phyloP scores from a whole-genome alignment of 2,888 invertebrate species.

The Spilarctia lutea region DNA sequence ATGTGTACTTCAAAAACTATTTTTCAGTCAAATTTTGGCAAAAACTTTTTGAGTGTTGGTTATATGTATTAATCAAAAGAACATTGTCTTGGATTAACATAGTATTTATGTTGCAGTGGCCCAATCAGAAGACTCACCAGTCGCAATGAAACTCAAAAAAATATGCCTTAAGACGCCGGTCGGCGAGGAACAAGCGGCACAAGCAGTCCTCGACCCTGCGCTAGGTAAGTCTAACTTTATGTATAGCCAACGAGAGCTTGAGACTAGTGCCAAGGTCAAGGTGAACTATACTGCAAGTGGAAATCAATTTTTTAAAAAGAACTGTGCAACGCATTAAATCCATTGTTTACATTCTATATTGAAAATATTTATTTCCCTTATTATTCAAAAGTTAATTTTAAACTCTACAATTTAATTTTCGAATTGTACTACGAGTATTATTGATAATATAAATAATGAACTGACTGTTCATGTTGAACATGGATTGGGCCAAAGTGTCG shows the following conservation, averaged over 20 bases:
- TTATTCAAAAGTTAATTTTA: neutral
- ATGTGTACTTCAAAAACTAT: neutral
- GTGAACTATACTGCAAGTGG: constrained; percentile 25
- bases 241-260: constrained; percentile 25
- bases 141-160: constrained; percentile 90
- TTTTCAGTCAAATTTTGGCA: neutral
- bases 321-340: neutral
- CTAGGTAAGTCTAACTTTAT: constrained; percentile 80
- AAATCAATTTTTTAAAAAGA: constrained; percentile 16
- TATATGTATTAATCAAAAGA: neutral
- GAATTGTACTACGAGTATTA: neutral
- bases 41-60: neutral
- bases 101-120: constrained; percentile 85
- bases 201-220: constrained; percentile 89
- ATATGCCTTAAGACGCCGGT: constrained; percentile 90
- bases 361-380: neutral
- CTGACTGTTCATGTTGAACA: constrained; percentile 32
- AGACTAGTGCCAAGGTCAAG: constrained; percentile 36
- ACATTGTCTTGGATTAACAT: constrained; percentile 12
- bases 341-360: neutral
- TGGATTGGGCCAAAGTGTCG: constrained; percentile 46
- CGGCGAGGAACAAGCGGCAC: constrained; percentile 89
- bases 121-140: constrained; percentile 89
- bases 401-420: neutral
- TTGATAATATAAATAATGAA: constrained; percentile 21